Evolutionary conservation across 92 coral and sea anemone species (phyloP), one percentile per base, ranked within the genome.

Genomic region (Porites cylindrica): DNA sequence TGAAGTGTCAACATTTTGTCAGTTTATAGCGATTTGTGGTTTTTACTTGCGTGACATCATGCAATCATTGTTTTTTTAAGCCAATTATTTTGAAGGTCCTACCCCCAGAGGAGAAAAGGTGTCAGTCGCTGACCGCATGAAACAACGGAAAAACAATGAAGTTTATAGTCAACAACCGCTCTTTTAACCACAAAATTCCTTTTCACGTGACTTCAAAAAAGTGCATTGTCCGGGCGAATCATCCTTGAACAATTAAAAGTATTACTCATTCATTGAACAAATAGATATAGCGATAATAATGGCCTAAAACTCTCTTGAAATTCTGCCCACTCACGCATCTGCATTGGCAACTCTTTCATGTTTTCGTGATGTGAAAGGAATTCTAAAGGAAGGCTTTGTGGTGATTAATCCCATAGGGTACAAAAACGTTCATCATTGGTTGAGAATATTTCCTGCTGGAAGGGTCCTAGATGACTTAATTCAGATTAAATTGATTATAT

Each of bases 1-100:
- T 83, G 79, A 51, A 75, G 51, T 83, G 87, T 83, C 87, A 83
- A 83, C 72, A 83, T 70, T 38, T 51, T 63, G 87, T 83, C 81
- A 82, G 70, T 82, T 82, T 69, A 56, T n/a, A 19, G 21, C 56
- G 69, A 38, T 20, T 43, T 72, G 87, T 70, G 86, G 78, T 63
- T 62, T 74, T 6, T 23, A 38, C 66, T 74, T 13, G 87, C 87
- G 87, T 83, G 87, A 73, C 87, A 83, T 73, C 29, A 21, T 51
- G 81, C 43, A 62, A 21, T 47, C 17, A 61, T 75, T 74, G 81
- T 74, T 64, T 61, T 72, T 76, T 60, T 59, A 43, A 75, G 81
- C 87, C 87, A 61, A 62, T 83, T 83, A 75, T 74, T 73, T 73
- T 53, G 1, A 29, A 63, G 16, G 63, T n/a, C 18, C 80, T 47